Conservation (phyloP, 2,113 vertebrate genomes). For the Corynorhinus townsendii region DNA sequence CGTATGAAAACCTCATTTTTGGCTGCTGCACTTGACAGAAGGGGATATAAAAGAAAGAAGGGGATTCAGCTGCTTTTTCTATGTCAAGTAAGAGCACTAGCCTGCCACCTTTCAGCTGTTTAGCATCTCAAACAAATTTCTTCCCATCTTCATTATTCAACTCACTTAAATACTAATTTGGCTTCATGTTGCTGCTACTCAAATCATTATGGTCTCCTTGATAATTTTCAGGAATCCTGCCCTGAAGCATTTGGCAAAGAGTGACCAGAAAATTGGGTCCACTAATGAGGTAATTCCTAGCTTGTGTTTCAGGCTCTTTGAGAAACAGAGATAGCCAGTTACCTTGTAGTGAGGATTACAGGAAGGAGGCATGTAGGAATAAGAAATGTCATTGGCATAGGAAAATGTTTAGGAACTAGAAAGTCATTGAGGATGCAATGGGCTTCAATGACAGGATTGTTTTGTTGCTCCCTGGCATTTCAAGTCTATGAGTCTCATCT, state of each 20-base stretch:
- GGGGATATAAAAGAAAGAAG: neutral
- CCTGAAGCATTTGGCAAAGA: neutral
- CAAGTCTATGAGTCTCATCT: neutral
- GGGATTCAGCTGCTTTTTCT: neutral
- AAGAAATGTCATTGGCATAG: neutral
- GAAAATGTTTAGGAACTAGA: neutral
- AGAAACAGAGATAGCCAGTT: neutral
- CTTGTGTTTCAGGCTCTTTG: neutral
- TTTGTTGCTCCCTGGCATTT: neutral
- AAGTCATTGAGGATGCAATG: neutral
- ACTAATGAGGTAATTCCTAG: neutral
- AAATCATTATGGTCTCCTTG: neutral
- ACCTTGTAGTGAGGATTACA: neutral
- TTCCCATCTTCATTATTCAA: neutral
- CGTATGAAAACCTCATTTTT: neutral
- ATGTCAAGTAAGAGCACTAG: neutral
- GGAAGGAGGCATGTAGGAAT: neutral
- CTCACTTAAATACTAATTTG: neutral
- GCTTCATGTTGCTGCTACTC: neutral
- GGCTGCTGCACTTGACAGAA: neutral
- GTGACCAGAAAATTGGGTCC: neutral
- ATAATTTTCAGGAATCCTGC: neutral
- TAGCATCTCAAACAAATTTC: neutral
- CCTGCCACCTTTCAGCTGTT: neutral
- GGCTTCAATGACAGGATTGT: neutral